phyloP scores from a whole-genome alignment of 37 sponge, comb jelly and placozoan species.

The Theonella swinhoei region DNA sequence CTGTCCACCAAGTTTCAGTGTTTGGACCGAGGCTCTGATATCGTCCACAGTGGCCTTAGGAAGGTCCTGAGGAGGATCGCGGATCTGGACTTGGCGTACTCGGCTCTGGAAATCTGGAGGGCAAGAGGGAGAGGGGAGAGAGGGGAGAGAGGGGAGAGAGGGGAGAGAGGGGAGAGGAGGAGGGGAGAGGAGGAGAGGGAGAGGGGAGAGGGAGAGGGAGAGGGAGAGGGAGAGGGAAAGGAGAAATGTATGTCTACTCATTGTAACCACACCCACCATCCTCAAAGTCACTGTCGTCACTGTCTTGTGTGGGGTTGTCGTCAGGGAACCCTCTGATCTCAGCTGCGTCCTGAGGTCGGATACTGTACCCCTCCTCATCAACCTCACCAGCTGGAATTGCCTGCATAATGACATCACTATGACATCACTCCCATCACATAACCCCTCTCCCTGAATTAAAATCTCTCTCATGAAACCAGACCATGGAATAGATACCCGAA shows the following conservation, averaged over 20 bases:
- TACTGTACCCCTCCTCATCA: conserved; percentile 89
- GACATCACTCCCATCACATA: not conserved
- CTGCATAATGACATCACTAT: not conserved
- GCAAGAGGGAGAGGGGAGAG: not conserved
- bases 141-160: not conserved
- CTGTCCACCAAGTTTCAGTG: conserved; percentile 7
- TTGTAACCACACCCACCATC: conserved; percentile 3
- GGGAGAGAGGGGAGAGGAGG: not conserved
- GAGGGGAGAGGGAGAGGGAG: not conserved
- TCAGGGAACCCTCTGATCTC: conserved; percentile 32
- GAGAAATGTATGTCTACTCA: not conserved
- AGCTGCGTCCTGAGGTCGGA: conserved; percentile 83
- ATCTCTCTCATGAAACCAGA: not conserved
- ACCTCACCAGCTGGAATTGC: conserved; percentile 38
- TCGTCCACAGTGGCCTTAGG: conserved; percentile 58
- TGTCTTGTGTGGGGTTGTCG: conserved; percentile 11
- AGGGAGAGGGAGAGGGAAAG: not conserved
- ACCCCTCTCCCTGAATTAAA: no score
- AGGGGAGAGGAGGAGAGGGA: not conserved
- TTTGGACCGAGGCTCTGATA: conserved; percentile 58
- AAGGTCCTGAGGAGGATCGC: not conserved
- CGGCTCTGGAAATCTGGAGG: conserved; percentile 24
- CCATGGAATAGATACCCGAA: not conserved
- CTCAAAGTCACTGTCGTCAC: conserved; percentile 64
- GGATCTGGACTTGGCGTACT: conserved; percentile 39